Conservation (phyloP, 2,888 invertebrate genomes). For the Amphipyra tragopoginis region DNA sequence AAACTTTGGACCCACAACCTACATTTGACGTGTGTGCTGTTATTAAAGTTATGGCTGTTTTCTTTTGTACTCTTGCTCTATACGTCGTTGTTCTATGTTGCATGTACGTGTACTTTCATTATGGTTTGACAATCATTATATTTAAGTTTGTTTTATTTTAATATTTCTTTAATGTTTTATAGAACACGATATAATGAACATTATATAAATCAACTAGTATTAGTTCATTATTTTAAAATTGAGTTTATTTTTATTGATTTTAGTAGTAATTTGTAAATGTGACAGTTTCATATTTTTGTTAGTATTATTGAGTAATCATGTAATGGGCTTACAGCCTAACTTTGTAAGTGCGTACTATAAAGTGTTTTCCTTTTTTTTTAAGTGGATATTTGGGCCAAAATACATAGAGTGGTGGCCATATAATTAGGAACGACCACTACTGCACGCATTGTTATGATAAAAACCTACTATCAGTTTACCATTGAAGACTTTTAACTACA, state of each 20-base stretch:
- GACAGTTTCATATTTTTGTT: constrained; percentile 8
- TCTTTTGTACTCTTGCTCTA: constrained; percentile 47
- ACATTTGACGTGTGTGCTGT: constrained; percentile 37
- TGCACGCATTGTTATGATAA: too few relatives aligned
- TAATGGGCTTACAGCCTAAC: constrained; percentile 5
- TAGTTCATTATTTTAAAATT: constrained; percentile 33
- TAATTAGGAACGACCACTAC: too few relatives aligned
- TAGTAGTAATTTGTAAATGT: constrained; percentile 30
- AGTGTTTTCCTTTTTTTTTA: background rate
- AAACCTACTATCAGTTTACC: too few relatives aligned
- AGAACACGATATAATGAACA: constrained; percentile 19
- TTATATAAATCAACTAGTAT: constrained; percentile 24
- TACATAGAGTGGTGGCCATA: too few relatives aligned
- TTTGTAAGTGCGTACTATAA: constrained; percentile 13
- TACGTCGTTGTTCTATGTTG: constrained; percentile 73
- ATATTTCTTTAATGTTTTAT: constrained; percentile 13
- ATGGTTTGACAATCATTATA: constrained; percentile 45
- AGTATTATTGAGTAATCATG: constrained; percentile 9
- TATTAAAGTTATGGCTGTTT: constrained; percentile 54
- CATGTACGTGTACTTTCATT: constrained; percentile 69
- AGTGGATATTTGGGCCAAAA: background rate
- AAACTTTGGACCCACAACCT: constrained; percentile 24
- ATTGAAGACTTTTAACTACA: too few relatives aligned
- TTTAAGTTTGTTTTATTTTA: constrained; percentile 19
- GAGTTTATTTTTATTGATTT: constrained; percentile 19